These are phyloP conservation scores for Falco rusticolus DNA, from an alignment of 2,797 vertebrate species.

Conservation along the genomic window DNA sequence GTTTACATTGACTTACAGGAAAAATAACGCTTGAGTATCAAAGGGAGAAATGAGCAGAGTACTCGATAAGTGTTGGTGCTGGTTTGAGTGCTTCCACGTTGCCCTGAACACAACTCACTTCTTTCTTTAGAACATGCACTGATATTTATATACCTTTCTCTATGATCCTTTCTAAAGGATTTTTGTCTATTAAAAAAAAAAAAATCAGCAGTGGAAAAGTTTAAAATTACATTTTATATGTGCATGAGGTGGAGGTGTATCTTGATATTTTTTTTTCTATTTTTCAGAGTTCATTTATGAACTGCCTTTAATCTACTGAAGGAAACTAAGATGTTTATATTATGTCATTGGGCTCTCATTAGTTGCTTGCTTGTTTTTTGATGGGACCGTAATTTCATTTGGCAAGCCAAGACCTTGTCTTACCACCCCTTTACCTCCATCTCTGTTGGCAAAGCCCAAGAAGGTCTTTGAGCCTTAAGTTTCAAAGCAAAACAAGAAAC, in stretches of 20 bases:
- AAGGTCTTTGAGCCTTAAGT: background rate
- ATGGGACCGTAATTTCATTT: background rate
- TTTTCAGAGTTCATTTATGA: slow-evolving; percentile 39
- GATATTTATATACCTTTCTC: slow-evolving; percentile 34
- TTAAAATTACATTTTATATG: background rate
- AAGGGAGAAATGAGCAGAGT: slow-evolving; percentile 34
- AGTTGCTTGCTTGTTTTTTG: slow-evolving; percentile 32
- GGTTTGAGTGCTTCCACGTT: slow-evolving; percentile 38
- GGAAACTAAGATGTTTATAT: slow-evolving; percentile 25
- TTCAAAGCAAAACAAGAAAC: slow-evolving; percentile 12
- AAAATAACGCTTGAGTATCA: slow-evolving; percentile 19
- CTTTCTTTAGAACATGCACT: slow-evolving; percentile 1
- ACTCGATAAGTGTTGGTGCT: slow-evolving; percentile 18
- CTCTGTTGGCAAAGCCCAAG: background rate
- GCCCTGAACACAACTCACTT: background rate
- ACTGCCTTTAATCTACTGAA: slow-evolving; percentile 51
- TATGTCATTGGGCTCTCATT: slow-evolving; percentile 27
- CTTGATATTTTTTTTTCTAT: background rate
- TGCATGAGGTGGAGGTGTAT: slow-evolving; percentile 10
- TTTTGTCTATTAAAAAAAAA: background rate
- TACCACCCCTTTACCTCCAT: background rate
- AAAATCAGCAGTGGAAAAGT: background rate
- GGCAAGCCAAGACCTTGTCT: background rate
- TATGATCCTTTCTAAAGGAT: slow-evolving; percentile 1
- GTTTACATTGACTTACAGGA: slow-evolving; percentile 12